A percentile compares a stretch with the other conserved stretches of the same genome.
Evolutionary conservation across 2,797 vertebrate genomes (phyloP).

Genomic region (Pangasius krempfi): DNA sequence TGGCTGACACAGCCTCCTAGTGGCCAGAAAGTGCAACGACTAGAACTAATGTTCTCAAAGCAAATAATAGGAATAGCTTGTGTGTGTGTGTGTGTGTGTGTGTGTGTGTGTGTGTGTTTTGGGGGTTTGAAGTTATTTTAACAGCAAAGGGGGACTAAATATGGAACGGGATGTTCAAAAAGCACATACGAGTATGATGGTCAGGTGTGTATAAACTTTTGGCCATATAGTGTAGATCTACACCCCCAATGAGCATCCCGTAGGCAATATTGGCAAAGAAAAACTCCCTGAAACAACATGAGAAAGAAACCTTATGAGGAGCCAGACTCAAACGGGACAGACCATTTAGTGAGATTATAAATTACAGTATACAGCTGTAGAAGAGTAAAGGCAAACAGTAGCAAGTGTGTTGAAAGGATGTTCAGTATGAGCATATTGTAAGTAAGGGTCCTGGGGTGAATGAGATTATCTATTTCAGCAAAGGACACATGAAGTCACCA

Average conservation of each 20-base stretch:
- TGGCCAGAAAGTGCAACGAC: slow-evolving; percentile 54
- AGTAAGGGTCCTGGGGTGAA: background rate
- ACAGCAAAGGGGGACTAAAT: background rate
- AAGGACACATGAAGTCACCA: background rate
- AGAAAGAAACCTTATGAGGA: background rate
- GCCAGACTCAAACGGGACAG: background rate
- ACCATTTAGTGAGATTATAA: background rate
- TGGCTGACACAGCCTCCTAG: slow-evolving; percentile 62
- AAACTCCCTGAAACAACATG: background rate
- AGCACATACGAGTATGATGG: background rate
- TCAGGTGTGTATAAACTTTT: background rate
- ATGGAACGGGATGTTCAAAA: background rate
- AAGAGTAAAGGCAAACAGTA: background rate
- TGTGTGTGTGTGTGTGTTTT: background rate
- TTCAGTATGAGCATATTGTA: background rate
- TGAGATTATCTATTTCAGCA: background rate
- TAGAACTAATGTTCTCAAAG: background rate
- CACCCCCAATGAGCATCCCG: background rate
- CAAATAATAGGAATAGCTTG: background rate
- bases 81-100: background rate
- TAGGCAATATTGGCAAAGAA: background rate
- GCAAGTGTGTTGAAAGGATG: background rate
- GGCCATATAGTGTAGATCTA: background rate
- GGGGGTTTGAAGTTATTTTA: background rate
- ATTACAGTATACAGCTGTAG: background rate